Evolutionary conservation across 2,888 invertebrate species (phyloP), one percentile per base, ranked within the genome.

Genomic region (Ptycholaimellus sp.): DNA sequence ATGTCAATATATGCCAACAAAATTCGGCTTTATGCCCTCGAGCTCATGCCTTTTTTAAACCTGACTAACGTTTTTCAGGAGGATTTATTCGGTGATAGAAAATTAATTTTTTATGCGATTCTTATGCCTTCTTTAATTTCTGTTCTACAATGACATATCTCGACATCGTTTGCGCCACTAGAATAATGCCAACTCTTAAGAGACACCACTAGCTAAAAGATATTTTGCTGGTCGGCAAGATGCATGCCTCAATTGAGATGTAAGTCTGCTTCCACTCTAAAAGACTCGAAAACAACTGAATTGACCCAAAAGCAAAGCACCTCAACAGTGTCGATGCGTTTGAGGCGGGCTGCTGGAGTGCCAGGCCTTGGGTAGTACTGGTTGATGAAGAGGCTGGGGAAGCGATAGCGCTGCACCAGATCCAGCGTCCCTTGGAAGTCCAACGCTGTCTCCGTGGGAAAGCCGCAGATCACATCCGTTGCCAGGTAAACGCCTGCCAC

Each of bases 391-490:
- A 96, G 68, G 1, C 50, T 49, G 0, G 87, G 80, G 60, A 96
- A 96, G 48, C 73, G 71, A 59, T 87, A 78, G 55, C 78, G 72
- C 43, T 65, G 63, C 46, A 93, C 85, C 1, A 96, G 65, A 0
- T 65, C 57, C 67, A 87, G 63, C 0, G 87, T 90, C 43, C 80
- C 74, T 33, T 75, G 70, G 61, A 96, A 96, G 61, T 96, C 80
- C 54, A 64, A 59, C 32, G 74, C 76, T 0, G 80, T 83, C 66
- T 96, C 96, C 0, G 82, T 83, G 0, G 96, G 96, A 62, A 93
- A 96, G 1, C 93, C 93, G 59, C 90, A 90, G 52, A 96, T 96
- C 32, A 96, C 77, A 58, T 96, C 93, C 0, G 93, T 96, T 0
- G 87, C 90, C 52, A 96, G 79, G 13, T 82, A 87, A 35, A 90